phyloP scores from a whole-genome alignment of 2,797 vertebrate genomes.

The Gymnocypris eckloni region DNA sequence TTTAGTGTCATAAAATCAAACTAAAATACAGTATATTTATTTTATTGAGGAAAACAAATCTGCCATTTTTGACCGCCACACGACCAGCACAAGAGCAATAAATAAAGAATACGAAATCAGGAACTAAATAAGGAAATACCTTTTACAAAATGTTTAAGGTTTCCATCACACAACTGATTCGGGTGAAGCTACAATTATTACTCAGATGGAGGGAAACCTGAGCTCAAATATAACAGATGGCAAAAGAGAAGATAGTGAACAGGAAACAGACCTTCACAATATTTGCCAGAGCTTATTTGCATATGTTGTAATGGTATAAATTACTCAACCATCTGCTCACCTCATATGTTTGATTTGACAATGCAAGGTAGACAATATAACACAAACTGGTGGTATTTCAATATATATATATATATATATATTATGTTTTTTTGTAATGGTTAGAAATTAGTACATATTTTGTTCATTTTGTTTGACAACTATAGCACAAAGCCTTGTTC shows the following conservation, averaged over 20 bases:
- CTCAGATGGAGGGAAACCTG: constrained; percentile 42
- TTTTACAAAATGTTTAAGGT: not conserved
- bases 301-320: constrained; percentile 68
- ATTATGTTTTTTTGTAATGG: not conserved
- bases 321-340: constrained; percentile 64
- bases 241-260: constrained; percentile 52
- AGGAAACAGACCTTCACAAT: constrained; percentile 56
- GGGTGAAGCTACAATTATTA: constrained; percentile 11
- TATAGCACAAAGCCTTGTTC: not conserved
- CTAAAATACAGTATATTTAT: not conserved
- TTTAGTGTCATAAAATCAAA: not conserved
- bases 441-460: not conserved
- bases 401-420: too few species aligned
- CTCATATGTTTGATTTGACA: not conserved
- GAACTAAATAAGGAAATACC: not conserved
- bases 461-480: not conserved
- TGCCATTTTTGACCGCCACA: not conserved
- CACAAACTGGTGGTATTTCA: too few species aligned
- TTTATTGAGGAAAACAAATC: too few species aligned
- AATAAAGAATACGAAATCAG: not conserved
- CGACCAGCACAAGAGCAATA: too few species aligned
- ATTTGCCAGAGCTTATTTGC: constrained; percentile 63
- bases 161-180: not conserved
- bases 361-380: too few species aligned
- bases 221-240: constrained; percentile 64